These are phyloP conservation scores for Drosophila parabipectinata DNA, from an alignment of 1,140 invertebrate species.

Conservation along the genomic window DNA sequence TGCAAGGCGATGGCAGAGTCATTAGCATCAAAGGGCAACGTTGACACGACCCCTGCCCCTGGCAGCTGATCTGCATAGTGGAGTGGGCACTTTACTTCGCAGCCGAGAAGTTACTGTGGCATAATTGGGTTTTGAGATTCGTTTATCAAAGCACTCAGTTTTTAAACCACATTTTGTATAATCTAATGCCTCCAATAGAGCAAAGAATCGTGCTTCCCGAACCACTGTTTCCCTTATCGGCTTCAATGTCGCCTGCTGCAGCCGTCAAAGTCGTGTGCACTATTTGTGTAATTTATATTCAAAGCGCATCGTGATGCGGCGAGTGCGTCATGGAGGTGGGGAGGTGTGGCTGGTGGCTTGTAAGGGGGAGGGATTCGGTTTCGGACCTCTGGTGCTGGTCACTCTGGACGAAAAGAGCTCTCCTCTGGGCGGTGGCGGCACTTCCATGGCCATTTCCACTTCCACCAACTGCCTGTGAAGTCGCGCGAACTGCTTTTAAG, in stretches of 20 bases:
- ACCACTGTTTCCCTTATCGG: constrained; percentile 17
- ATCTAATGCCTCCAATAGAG: not conserved
- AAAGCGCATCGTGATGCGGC: constrained; percentile 60
- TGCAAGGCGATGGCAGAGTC: constrained; percentile 51
- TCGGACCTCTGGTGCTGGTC: constrained; percentile 4
- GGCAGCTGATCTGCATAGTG: constrained; percentile 32
- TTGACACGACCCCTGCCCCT: constrained; percentile 32
- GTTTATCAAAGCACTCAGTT: not conserved
- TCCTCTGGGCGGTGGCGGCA: constrained; percentile 17
- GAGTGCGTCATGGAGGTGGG: constrained; percentile 32
- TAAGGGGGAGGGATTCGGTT: constrained; percentile 7
- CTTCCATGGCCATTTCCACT: constrained; percentile 5
- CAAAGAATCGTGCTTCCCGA: not conserved
- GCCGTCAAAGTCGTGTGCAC: constrained; percentile 72
- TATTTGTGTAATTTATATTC: constrained; percentile 80
- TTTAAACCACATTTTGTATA: no score
- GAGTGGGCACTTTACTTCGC: not conserved
- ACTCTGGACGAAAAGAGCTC: constrained; percentile 1
- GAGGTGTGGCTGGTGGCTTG: constrained; percentile 1
- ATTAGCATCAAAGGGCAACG: constrained; percentile 65
- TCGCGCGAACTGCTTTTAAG: constrained; percentile 66
- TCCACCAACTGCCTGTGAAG: constrained; percentile 26
- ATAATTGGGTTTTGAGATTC: not conserved
- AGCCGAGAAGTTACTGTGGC: no score
- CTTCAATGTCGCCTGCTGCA: constrained; percentile 26